Conservation (phyloP, 2,113 vertebrate genomes). For the Larimichthys crocea region DNA sequence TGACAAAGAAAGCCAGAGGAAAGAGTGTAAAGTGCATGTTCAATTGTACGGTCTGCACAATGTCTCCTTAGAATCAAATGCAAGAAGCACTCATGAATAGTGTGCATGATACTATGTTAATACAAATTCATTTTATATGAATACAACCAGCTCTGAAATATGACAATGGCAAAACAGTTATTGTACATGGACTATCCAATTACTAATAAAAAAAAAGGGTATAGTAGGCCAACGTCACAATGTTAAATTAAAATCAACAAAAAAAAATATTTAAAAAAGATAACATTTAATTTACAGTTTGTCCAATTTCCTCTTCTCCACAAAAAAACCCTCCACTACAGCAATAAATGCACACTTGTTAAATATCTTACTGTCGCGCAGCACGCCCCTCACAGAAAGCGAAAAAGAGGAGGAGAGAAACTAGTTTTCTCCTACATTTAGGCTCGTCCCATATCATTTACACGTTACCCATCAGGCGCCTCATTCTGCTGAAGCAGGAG, state of each 20-base stretch:
- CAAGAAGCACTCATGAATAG: constrained; percentile 65
- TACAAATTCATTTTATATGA: constrained; percentile 63
- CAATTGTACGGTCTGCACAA: constrained; percentile 67
- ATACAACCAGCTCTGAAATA: constrained; percentile 54
- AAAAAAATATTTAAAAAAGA: constrained; percentile 10
- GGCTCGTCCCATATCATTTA: constrained; percentile 82
- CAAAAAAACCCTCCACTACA: background rate
- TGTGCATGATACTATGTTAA: constrained; percentile 59
- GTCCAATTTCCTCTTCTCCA: background rate
- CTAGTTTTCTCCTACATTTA: constrained; percentile 57
- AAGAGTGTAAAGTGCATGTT: constrained; percentile 71
- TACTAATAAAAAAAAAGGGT: constrained; percentile 8
- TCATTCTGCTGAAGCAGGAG: constrained; percentile 69
- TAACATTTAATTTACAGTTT: constrained; percentile 7
- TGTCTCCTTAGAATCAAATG: constrained; percentile 74
- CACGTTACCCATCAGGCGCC: constrained; percentile 80
- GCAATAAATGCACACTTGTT: constrained; percentile 31
- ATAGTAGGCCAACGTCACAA: background rate
- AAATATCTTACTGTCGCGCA: constrained; percentile 1
- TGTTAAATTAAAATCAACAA: constrained; percentile 36
- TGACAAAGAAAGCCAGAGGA: constrained; percentile 66
- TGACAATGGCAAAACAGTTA: constrained; percentile 52
- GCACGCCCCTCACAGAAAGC: constrained; percentile 33
- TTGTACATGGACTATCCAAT: constrained; percentile 39
- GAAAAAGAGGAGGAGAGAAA: constrained; percentile 65